Conservation (phyloP, 2,888 invertebrate genomes). For the Gasteruption jaculator region DNA sequence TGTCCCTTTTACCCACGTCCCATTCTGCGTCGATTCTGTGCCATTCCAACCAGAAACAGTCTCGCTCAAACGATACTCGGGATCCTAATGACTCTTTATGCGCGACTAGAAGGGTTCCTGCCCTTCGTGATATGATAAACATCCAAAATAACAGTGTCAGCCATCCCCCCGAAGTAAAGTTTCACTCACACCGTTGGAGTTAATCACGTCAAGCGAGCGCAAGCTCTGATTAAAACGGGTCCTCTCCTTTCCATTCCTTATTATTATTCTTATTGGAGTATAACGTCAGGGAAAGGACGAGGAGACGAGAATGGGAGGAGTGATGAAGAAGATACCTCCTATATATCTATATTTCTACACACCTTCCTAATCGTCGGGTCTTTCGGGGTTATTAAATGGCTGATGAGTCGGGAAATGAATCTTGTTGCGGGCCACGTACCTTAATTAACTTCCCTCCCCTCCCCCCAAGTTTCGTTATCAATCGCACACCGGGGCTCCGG, state of each 20-base stretch:
- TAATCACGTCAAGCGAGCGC: slow-evolving; percentile 43
- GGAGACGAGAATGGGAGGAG: too few species aligned
- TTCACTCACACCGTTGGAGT: slow-evolving; percentile 27
- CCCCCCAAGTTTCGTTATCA: slow-evolving; percentile 27
- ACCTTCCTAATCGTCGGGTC: slow-evolving; percentile 31
- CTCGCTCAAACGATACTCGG: too few species aligned
- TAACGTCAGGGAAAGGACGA: too few species aligned
- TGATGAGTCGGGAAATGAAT: slow-evolving; percentile 33
- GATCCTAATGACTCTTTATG: too few species aligned
- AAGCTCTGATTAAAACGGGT: slow-evolving; percentile 45
- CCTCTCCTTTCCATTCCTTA: slow-evolving; percentile 35
- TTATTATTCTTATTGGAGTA: slow-evolving; percentile 41
- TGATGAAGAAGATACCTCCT: not conserved
- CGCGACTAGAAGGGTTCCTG: slow-evolving; percentile 25
- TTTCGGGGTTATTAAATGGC: slow-evolving; percentile 39
- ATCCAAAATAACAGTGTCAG: slow-evolving; percentile 37
- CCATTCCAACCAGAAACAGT: too few species aligned
- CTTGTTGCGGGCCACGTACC: slow-evolving; percentile 26
- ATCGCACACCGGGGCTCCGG: too few species aligned
- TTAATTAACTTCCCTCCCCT: slow-evolving; percentile 37
- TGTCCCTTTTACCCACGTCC: too few species aligned
- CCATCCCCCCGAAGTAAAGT: slow-evolving; percentile 16
- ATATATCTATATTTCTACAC: slow-evolving; percentile 13
- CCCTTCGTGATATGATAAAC: slow-evolving; percentile 41
- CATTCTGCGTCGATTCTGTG: too few species aligned